Base-by-base conservation (phyloP, 2,113 vertebrate species). In the Oryzias curvinotus region DNA sequence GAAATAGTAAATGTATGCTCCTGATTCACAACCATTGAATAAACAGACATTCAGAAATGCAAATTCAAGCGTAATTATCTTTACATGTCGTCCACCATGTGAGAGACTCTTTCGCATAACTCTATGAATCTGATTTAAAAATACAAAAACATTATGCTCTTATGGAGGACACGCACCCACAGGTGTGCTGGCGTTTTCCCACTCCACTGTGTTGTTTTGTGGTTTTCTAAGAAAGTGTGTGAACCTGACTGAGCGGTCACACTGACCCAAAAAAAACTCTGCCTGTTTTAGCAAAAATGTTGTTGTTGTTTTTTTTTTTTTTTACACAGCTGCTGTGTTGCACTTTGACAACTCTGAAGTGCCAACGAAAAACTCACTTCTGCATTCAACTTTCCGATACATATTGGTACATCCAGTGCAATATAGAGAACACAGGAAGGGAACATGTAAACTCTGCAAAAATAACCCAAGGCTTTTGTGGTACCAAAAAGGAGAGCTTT, bases 181-280 rank as follows among this genome's bases (percentile, higher is more conserved):
- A 23, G 57, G 30, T 52, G 42, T 62, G 36, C 42, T 25, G 21
- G 3, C 17, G 26, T 41, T 46, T 46, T 67, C 54, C 43, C 18
- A 14, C 17, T 63, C 30, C 18, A 14, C 17, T 63, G 49, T 57
- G 61, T 13, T 14, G 17, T 26, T 44, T 1, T 3, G 16, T n/a
- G 57, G 41, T 58, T 58, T 5, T 46, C 21, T n/a, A 21, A 18
- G 23, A n/a, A 43, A 19, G 15, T 28, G 19, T 19, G 43, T 14
- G 21, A 46, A 19, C 43, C 3, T 26, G 7, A 16, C 10, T 52
- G 50, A 49, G 43, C 44, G 46, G 52, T 21, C 51, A 57, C 42
- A 16, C 5, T 45, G 56, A 72, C 64, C 53, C 52, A 56, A 63
- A 66, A 66, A 36, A 63, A 57, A 23, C 25, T 48, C 26, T 50